phyloP scores from a whole-genome alignment of 2,113 vertebrate genomes.

The Columba livia region DNA sequence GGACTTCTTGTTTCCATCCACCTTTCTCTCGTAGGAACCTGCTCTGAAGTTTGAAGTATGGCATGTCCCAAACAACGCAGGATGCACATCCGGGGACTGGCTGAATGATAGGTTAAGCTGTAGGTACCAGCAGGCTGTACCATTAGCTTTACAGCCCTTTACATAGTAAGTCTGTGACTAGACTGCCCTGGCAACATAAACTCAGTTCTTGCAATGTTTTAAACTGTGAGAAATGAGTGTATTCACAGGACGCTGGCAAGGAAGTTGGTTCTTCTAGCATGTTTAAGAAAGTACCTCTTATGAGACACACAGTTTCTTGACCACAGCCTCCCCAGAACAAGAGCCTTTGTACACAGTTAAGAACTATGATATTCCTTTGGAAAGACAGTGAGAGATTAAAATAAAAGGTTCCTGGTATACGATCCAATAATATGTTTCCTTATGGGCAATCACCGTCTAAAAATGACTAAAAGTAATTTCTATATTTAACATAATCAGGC shows the following conservation, averaged over 20 bases:
- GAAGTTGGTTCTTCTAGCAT: neutral
- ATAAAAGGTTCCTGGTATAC: neutral
- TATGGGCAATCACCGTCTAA: neutral
- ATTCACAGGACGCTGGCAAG: neutral
- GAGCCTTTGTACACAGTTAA: neutral
- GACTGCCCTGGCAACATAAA: neutral
- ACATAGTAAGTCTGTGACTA: neutral
- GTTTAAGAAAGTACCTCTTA: neutral
- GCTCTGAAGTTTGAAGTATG: neutral
- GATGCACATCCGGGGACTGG: neutral
- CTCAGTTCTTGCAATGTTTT: neutral
- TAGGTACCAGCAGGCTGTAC: neutral
- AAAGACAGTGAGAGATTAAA: constrained; percentile 19
- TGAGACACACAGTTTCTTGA: neutral
- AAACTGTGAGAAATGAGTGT: neutral
- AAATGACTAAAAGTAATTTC: neutral
- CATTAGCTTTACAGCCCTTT: neutral
- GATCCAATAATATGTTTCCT: neutral
- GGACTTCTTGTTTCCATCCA: neutral
- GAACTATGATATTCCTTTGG: constrained; percentile 3
- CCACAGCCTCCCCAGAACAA: neutral
- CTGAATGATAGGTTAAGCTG: neutral
- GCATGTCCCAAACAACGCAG: neutral
- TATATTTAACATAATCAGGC: neutral
- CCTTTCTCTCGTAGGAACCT: neutral